Evolutionary conservation across 2,797 vertebrate species (phyloP), one percentile per base, ranked within the genome.

Genomic region (Propithecus perrieri): DNA sequence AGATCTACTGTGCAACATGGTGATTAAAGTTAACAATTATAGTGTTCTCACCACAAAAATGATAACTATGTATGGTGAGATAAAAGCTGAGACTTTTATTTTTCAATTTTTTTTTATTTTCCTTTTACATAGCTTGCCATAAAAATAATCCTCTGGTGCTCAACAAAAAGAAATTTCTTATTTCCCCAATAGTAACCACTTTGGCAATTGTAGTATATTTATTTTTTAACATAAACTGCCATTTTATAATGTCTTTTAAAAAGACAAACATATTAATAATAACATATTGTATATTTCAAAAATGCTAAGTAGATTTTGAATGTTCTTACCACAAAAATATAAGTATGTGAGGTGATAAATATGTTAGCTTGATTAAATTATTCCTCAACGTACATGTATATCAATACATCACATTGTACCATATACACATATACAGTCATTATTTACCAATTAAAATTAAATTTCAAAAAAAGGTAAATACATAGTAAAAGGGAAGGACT

Each of bases 61-160:
- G 1, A 63, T 4, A 46, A 50, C 1, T 17, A 71, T 35, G 5
- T 65, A 20, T 38, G 38, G 5, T 84, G 30, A 78, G n/a, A n/a
- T n/a, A n/a, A n/a, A n/a, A n/a, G n/a, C n/a, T n/a, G n/a, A n/a
- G 12, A 24, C 13, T 72, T 69, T 9, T 33, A 71, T 14, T 50
- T 89, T 71, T 93, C 28, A 71, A 95, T 78, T 38, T 67, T 93
- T 93, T 93, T 5, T 55, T 78, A 81, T 8, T 94, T 59, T 79
- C 2, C 5, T 72, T 97, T 81, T 59, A 91, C 18, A 22, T 24
- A 50, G 20, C 67, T 85, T 71, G 71, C 12, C 57, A 59, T 63
- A 46, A 91, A 61, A 88, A n/a, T 43, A 87, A 95, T 35, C 22
- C 33, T 59, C 14, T 87, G 15, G 3, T 75, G 5, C 3, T 86